phyloP scores from a whole-genome alignment of 2,797 vertebrate species.

The Discoglossus pictus region DNA sequence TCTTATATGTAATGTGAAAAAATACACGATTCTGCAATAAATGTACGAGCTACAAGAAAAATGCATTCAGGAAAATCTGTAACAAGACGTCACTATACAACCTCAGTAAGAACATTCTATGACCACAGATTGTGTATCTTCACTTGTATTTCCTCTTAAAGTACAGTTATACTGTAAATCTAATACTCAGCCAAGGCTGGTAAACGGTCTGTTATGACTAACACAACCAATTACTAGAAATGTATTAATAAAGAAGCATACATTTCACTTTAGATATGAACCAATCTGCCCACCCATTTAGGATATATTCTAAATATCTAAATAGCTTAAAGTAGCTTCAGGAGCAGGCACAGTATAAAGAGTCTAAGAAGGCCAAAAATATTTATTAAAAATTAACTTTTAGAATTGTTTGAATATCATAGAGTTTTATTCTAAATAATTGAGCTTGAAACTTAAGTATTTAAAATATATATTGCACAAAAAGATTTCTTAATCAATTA shows the following conservation, averaged over 20 bases:
- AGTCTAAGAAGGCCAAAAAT: no score
- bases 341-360: no score
- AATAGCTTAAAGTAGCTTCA: no score
- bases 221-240: not conserved
- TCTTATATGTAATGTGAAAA: constrained; percentile 30
- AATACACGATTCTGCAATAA: constrained; percentile 32
- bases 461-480: no score
- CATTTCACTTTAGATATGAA: no score
- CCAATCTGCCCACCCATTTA: no score
- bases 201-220: not conserved
- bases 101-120: constrained; percentile 20
- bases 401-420: no score
- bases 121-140: constrained; percentile 22
- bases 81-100: constrained; percentile 21
- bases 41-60: constrained; percentile 35
- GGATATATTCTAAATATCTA: no score
- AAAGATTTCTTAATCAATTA: no score
- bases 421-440: no score
- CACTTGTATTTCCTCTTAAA: constrained; percentile 28
- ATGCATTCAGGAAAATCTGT: constrained; percentile 1
- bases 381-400: no score
- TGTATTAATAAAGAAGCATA: not conserved
- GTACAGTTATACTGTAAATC: not conserved
- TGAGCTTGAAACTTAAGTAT: no score
- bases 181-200: not conserved